phyloP scores from a whole-genome alignment of 2,113 vertebrate species.

The Sarotherodon lohbergeri region DNA sequence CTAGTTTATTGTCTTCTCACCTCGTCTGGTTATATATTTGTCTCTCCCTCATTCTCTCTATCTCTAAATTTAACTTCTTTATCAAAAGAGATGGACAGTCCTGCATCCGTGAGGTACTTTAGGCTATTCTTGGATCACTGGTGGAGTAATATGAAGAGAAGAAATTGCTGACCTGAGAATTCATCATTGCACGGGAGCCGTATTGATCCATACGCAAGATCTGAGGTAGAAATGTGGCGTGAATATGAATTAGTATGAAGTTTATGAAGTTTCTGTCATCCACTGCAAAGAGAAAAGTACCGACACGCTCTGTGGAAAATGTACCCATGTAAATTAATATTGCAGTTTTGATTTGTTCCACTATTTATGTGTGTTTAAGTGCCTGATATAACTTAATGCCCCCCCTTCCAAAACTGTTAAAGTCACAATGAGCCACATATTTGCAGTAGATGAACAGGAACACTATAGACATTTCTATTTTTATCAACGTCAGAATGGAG shows the following conservation, averaged over 20 bases:
- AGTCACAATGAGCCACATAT: neutral
- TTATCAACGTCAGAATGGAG: neutral
- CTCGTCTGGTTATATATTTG: neutral
- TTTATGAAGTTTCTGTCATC: neutral
- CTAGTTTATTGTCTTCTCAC: neutral
- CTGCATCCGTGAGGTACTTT: neutral
- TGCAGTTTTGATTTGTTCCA: neutral
- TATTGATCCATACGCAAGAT: neutral
- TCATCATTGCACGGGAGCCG: neutral
- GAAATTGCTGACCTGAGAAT: neutral
- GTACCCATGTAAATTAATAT: neutral
- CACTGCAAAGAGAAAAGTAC: no score
- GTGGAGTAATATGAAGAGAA: neutral
- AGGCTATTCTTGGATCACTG: neutral
- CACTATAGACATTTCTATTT: neutral
- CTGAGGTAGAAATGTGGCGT: neutral
- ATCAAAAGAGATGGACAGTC: neutral
- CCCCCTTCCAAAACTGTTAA: neutral
- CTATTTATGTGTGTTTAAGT: neutral
- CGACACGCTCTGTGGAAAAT: neutral
- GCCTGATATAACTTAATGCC: fast-evolving
- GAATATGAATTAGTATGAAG: neutral
- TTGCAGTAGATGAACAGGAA: neutral
- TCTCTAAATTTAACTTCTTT: neutral
- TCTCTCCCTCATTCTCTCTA: neutral